Conservation (phyloP, 2,113 vertebrate genomes). For the Acanthisitta chloris region DNA sequence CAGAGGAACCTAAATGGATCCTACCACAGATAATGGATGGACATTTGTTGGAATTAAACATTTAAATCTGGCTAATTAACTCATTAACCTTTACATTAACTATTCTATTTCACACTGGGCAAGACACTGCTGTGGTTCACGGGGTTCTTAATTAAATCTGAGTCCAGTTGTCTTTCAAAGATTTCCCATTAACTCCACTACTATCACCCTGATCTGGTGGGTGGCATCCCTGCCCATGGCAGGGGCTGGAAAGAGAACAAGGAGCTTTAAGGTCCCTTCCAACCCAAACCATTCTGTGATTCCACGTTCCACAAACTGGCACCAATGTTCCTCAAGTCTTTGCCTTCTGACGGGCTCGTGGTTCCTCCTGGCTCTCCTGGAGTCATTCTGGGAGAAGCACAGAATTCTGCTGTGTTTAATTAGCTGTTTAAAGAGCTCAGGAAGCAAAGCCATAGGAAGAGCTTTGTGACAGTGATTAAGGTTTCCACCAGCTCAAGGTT, state of each 20-base stretch:
- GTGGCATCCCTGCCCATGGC: not conserved
- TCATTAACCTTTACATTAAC: conserved; percentile 74
- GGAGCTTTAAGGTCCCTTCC: not conserved
- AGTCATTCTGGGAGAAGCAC: not conserved
- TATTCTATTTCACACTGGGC: conserved; percentile 69
- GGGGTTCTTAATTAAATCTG: conserved; percentile 68
- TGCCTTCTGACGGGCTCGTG: not conserved
- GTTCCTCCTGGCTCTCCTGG: not conserved
- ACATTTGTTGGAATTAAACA: conserved; percentile 71
- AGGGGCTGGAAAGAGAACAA: not conserved
- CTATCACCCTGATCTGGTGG: not conserved
- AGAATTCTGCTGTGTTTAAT: not conserved
- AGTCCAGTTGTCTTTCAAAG: conserved; percentile 29
- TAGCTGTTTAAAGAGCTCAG: not conserved
- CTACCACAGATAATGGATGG: conserved; percentile 23
- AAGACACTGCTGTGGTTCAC: conserved; percentile 39
- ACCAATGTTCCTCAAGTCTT: not conserved
- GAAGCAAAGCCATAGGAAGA: not conserved
- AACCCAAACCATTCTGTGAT: not conserved
- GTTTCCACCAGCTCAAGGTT: not conserved
- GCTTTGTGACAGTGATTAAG: not conserved
- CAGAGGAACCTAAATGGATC: conserved; percentile 19
- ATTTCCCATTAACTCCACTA: conserved; percentile 30
- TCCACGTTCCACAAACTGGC: not conserved
- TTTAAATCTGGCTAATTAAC: conserved; percentile 71